Conservation (phyloP, 2,797 vertebrate species). For the Urosaurus nigricauda region DNA sequence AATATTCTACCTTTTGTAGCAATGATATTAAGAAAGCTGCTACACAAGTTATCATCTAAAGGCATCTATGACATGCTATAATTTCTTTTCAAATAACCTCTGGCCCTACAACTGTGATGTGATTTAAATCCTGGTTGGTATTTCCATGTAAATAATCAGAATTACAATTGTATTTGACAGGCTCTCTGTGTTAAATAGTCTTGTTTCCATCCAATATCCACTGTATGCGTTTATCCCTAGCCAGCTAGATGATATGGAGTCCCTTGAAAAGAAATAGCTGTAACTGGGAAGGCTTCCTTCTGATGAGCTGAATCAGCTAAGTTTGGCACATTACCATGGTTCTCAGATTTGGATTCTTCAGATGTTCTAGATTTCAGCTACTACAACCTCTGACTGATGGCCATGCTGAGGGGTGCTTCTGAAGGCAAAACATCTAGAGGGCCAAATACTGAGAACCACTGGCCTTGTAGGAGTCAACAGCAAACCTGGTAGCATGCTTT, state of each 20-base stretch:
- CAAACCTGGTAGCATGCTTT: too few species aligned
- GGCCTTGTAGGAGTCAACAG: too few species aligned
- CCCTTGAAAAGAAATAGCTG: neutral
- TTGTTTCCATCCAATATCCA: neutral
- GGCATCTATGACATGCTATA: slow-evolving; percentile 52
- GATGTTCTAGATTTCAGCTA: too few species aligned
- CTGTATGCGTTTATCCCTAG: neutral
- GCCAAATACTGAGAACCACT: too few species aligned
- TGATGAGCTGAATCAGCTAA: neutral
- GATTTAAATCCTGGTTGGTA: slow-evolving; percentile 61
- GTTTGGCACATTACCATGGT: too few species aligned
- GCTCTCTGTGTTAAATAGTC: neutral
- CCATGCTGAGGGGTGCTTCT: too few species aligned
- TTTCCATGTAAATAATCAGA: slow-evolving; percentile 42
- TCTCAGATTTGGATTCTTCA: too few species aligned
- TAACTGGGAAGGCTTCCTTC: neutral
- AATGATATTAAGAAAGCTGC: slow-evolving; percentile 57
- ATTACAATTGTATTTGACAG: slow-evolving; percentile 4
- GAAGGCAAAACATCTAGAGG: too few species aligned
- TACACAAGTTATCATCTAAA: slow-evolving; percentile 63
- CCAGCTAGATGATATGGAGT: neutral
- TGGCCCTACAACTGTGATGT: slow-evolving; percentile 43
- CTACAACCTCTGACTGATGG: too few species aligned
- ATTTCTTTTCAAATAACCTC: slow-evolving; percentile 63
- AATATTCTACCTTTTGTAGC: slow-evolving; percentile 58